phyloP scores from a whole-genome alignment of 2,113 vertebrate genomes.

The Heterochromis multidens region DNA sequence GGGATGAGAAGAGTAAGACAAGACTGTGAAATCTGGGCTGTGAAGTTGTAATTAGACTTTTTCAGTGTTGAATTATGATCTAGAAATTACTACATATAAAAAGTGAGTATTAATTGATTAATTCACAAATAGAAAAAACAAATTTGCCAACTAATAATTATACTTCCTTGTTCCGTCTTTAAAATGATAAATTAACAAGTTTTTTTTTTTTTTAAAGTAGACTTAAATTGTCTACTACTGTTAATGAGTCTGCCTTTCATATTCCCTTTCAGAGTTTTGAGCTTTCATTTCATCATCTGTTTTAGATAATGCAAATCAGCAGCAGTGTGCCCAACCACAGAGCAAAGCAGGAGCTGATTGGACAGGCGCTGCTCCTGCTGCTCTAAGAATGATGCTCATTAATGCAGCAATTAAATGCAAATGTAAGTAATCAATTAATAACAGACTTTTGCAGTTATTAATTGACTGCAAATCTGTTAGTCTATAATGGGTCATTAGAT shows the following conservation, averaged over 20 bases:
- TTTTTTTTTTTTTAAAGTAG: background rate
- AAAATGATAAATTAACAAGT: background rate
- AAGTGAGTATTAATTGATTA: background rate
- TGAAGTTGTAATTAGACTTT: background rate
- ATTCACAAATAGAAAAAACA: background rate
- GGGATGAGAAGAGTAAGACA: background rate
- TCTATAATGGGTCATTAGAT: background rate
- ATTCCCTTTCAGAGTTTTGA: background rate
- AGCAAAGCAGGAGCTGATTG: background rate
- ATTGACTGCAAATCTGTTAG: background rate
- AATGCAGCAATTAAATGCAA: constrained; percentile 17
- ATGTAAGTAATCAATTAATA: background rate
- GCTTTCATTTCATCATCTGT: background rate
- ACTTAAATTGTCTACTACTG: background rate
- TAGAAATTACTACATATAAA: background rate
- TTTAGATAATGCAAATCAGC: background rate
- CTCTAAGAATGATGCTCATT: background rate
- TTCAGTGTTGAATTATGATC: background rate
- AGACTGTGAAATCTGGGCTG: background rate
- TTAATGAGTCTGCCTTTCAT: background rate
- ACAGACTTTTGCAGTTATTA: background rate
- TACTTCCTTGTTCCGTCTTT: background rate
- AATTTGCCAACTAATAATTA: background rate
- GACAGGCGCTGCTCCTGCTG: background rate
- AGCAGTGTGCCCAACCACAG: background rate